These are phyloP conservation scores for Coregonus clupeaformis DNA, from an alignment of 2,113 vertebrate species.

Conservation along the genomic window DNA sequence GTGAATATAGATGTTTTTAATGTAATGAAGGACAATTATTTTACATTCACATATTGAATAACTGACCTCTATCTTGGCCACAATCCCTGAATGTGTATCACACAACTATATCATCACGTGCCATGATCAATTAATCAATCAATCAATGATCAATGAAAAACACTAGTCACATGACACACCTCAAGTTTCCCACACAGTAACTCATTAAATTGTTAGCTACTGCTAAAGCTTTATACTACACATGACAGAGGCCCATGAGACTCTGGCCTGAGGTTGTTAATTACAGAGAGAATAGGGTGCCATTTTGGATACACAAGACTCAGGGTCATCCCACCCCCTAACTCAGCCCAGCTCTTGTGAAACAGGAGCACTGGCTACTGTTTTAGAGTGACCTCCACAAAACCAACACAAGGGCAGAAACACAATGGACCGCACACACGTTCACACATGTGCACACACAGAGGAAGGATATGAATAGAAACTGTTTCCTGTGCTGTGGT, in stretches of 20 bases:
- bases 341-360: not conserved
- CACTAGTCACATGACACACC: not conserved
- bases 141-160: not conserved
- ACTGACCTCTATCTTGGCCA: too few species aligned
- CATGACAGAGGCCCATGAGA: not conserved
- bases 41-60: too few species aligned
- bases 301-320: not conserved
- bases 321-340: not conserved
- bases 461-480: constrained; percentile 5
- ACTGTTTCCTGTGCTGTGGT: not conserved
- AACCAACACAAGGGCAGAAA: constrained; percentile 7
- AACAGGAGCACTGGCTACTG: constrained; percentile 25
- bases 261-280: not conserved
- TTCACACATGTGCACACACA: constrained; percentile 7
- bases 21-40: too few species aligned
- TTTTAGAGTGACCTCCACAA: constrained; percentile 42
- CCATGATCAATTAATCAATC: not conserved
- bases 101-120: not conserved
- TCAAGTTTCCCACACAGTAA: not conserved
- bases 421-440: constrained; percentile 22
- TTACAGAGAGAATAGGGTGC: not conserved
- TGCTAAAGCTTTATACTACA: not conserved
- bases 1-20: too few species aligned
- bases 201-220: not conserved
- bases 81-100: too few species aligned